phyloP scores from a whole-genome alignment of 2,888 invertebrate genomes.

The Heliconius erato region DNA sequence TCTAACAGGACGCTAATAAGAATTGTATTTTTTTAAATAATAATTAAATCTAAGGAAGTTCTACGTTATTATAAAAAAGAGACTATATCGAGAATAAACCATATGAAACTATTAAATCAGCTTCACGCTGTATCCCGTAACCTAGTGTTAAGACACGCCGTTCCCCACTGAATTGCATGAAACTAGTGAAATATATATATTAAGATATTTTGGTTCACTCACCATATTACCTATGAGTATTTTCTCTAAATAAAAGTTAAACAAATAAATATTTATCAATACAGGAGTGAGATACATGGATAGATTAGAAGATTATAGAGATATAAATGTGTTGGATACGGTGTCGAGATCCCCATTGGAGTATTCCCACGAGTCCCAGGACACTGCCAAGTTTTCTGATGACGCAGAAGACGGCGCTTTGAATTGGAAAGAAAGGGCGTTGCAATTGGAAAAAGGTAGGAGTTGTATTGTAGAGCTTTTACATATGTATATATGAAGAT shows the following conservation, averaged over 20 bases:
- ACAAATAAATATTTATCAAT: slow-evolving; percentile 5
- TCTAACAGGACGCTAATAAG: neutral
- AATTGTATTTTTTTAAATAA: neutral
- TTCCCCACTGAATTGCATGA: too few relatives aligned
- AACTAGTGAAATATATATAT: too few relatives aligned
- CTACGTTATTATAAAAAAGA: too few relatives aligned
- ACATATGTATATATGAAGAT: neutral
- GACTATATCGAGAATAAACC: too few relatives aligned
- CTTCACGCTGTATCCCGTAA: too few relatives aligned
- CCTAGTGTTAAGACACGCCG: too few relatives aligned
- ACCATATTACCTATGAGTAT: neutral
- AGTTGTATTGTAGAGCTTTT: neutral
- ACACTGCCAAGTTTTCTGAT: slow-evolving; percentile 63
- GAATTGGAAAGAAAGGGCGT: slow-evolving; percentile 86
- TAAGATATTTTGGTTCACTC: too few relatives aligned
- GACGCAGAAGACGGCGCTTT: slow-evolving; percentile 65
- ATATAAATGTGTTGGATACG: slow-evolving; percentile 63
- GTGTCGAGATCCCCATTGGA: slow-evolving; percentile 77
- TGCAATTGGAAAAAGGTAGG: slow-evolving; percentile 86
- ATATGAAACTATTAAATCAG: too few relatives aligned
- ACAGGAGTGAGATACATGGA: slow-evolving; percentile 73
- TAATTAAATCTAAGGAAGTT: too few relatives aligned
- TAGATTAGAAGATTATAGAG: slow-evolving; percentile 72
- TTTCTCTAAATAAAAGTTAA: neutral
- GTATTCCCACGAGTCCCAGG: slow-evolving; percentile 76